Evolutionary conservation across 1,140 invertebrate species (phyloP).

Genomic region (Leptinotarsa lineolata): DNA sequence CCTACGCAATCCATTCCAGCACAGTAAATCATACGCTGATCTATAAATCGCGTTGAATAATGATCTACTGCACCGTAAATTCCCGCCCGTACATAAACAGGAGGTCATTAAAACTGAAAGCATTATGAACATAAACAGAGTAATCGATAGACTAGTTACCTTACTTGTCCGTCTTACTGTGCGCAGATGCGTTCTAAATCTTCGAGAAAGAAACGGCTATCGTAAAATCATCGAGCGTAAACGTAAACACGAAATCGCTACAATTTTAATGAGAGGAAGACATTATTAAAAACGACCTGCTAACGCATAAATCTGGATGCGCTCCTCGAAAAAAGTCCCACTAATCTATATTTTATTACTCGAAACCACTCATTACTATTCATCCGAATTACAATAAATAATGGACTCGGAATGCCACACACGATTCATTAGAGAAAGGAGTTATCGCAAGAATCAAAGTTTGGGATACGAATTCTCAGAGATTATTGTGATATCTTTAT

Average conservation of each 20-base stretch:
- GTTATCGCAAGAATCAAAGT: too few relatives aligned
- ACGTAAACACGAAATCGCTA: not conserved
- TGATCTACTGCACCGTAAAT: too few relatives aligned
- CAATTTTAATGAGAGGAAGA: not conserved
- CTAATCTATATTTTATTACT: not conserved
- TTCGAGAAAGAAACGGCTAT: not conserved
- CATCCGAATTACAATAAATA: not conserved
- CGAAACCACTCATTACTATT: not conserved
- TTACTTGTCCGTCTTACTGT: not conserved
- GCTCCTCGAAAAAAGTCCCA: not conserved
- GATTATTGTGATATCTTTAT: too few relatives aligned
- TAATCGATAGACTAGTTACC: too few relatives aligned
- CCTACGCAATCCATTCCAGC: too few relatives aligned
- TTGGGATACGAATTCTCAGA: too few relatives aligned
- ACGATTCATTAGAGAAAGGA: not conserved
- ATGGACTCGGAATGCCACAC: not conserved
- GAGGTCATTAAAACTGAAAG: too few relatives aligned
- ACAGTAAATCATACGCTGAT: too few relatives aligned
- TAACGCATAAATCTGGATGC: not conserved
- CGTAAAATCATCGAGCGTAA: too few relatives aligned
- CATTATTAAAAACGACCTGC: conserved; percentile 6
- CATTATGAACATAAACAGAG: too few relatives aligned
- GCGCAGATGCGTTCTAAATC: not conserved
- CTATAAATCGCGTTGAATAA: too few relatives aligned
- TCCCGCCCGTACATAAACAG: too few relatives aligned